Evolutionary conservation across 2,888 invertebrate genomes (phyloP).

Genomic region (Phorcus lineatus): DNA sequence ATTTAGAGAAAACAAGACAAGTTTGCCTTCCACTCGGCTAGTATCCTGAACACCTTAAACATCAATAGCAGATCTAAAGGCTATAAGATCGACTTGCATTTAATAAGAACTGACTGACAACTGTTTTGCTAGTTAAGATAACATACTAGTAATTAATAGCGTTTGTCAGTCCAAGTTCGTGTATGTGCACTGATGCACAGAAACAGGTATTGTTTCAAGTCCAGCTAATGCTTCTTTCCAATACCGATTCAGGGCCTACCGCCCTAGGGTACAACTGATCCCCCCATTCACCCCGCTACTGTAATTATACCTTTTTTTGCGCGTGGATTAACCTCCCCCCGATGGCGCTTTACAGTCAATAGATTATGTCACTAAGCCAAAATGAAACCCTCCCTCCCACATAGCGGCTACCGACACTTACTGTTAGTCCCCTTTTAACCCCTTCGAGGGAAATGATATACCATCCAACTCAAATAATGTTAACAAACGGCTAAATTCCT

Average conservation of each 20-base stretch:
- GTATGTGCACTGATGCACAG: not conserved
- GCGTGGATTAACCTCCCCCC: not conserved
- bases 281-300: not conserved
- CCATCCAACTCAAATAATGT: too few species aligned
- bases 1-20: not conserved
- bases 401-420: too few species aligned
- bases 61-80: not conserved
- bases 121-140: constrained; percentile 12
- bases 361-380: not conserved
- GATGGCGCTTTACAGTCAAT: not conserved
- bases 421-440: too few species aligned
- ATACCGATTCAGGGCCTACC: not conserved
- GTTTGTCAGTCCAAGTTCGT: not conserved
- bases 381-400: too few species aligned
- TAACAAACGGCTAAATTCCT: too few species aligned
- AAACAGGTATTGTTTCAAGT: not conserved
- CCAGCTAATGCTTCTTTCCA: not conserved
- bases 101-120: not conserved
- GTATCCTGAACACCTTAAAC: not conserved
- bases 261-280: not conserved
- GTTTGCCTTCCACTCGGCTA: not conserved
- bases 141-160: constrained; percentile 4
- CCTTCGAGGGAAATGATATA: too few species aligned
- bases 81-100: not conserved
- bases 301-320: constrained; percentile 19